These are phyloP conservation scores for Resseliella maxima DNA, from an alignment of 2,888 invertebrate genomes.

Conservation along the genomic window DNA sequence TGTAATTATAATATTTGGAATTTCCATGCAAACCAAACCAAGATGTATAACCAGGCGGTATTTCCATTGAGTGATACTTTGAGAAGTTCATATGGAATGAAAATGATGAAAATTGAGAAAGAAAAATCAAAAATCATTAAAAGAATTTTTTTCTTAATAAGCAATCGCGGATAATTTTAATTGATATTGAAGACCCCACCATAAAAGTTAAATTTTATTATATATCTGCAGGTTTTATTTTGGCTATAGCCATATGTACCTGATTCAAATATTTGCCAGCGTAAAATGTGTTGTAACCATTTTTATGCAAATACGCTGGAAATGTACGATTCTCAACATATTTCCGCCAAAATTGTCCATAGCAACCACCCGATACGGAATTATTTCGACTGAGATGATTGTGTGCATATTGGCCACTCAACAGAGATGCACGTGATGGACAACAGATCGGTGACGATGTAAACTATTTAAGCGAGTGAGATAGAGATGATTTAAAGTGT, in stretches of 20 bases:
- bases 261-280: conserved; percentile 95
- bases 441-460: conserved; percentile 89
- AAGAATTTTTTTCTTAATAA: too few species aligned
- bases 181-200: background rate
- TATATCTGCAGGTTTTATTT: too few species aligned
- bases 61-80: conserved; percentile 67
- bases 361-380: conserved; percentile 82
- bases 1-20: conserved; percentile 92
- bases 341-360: conserved; percentile 75
- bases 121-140: too few species aligned
- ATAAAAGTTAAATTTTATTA: background rate
- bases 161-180: too few species aligned
- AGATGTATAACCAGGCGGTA: conserved; percentile 87
- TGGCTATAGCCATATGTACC: conserved; percentile 68
- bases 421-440: conserved; percentile 86
- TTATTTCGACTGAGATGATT: conserved; percentile 85
- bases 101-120: conserved; percentile 54
- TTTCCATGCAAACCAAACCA: conserved; percentile 92
- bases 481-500: too few species aligned
- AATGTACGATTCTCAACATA: conserved; percentile 75
- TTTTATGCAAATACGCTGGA: conserved; percentile 73
- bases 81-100: background rate
- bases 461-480: conserved; percentile 77
- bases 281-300: conserved; percentile 85
- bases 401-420: conserved; percentile 87